Conservation (phyloP, 2,113 vertebrate genomes). For the Plotosus lineatus region DNA sequence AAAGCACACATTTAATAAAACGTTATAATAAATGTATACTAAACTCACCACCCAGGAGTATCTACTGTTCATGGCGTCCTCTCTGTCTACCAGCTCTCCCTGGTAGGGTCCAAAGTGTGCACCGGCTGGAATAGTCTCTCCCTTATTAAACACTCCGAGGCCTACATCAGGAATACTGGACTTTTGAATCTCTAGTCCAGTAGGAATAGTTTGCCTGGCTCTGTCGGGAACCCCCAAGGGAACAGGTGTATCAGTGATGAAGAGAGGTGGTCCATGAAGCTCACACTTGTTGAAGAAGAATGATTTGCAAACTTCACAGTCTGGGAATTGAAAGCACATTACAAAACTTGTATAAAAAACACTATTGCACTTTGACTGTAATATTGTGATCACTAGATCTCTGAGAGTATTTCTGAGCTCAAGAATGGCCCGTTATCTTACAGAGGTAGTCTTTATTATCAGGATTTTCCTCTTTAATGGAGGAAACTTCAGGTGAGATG, state of each 20-base stretch:
- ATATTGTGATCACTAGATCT: no score
- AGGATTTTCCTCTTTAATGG: no score
- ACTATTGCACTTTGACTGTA: no score
- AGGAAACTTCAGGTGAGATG: no score
- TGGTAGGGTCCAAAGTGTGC: not conserved
- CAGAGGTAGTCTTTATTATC: no score
- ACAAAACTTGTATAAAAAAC: no score
- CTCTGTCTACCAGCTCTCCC: not conserved
- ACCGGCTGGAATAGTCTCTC: not conserved
- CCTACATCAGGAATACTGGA: not conserved
- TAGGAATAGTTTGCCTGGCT: not conserved
- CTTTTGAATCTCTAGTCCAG: not conserved
- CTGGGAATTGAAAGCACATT: not conserved
- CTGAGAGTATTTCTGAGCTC: no score
- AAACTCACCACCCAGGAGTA: not conserved
- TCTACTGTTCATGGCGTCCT: not conserved
- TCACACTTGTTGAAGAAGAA: not conserved
- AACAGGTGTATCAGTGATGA: not conserved
- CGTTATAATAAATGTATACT: no score
- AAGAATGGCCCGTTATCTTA: no score
- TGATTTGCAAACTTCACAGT: not conserved
- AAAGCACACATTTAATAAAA: not conserved
- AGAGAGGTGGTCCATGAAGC: not conserved
- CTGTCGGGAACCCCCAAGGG: not conserved
- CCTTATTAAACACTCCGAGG: constrained; percentile 1